Evolutionary conservation across 2,888 invertebrate genomes (phyloP), one percentile per base, ranked within the genome.

Genomic region (Sarcophaga carnaria): DNA sequence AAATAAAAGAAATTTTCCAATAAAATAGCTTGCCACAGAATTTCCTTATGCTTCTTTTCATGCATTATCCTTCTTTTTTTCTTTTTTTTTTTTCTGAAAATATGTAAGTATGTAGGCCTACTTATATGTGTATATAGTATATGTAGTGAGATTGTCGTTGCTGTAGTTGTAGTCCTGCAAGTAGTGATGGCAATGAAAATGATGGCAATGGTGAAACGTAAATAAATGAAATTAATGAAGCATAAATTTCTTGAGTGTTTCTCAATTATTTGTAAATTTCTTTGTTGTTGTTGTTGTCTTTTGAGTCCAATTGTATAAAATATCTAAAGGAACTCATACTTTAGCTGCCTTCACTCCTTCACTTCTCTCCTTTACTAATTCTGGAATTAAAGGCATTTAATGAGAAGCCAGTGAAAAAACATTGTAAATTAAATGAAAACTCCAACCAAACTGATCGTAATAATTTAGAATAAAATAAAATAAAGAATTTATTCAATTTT

Each of bases 161-260:
- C 49, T 14, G 11, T 11, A 49, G 49, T 4, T 3, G 49, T 49
- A 49, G 0, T 49, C 14, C 3, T 14, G 17, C 5, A 54, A 17
- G 54, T 17, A 54, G 17, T 17, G 14, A 54, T 54, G 17, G 12
- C 14, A 49, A 49, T 49, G 49, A 4, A 49, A 14, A 12, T 49
- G 14, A 69, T 59, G 37, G 45, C 70, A 45, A 17, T 63, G 69
- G 49, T 76, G 49, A 72, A 80, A 80, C 49, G 59, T 80, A 85
- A 85, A 85, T 76, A 62, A 80, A 77, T 85, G 22, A 22, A 22
- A 22, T 80, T 71, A 85, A 85, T 85, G 84, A 85, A 85, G 84
- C 84, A 80, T 66, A 85, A 80, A 80, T 85, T 77, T 80, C 84
- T 80, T 80, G 66, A 85, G 84, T 85, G 76, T 85, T 85, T 85